A percentile compares a stretch with the other conserved stretches of the same genome.
Conservation (phyloP, 30 jellyfish, hydroid and myxozoan species). For the Turritopsis dohrnii region DNA sequence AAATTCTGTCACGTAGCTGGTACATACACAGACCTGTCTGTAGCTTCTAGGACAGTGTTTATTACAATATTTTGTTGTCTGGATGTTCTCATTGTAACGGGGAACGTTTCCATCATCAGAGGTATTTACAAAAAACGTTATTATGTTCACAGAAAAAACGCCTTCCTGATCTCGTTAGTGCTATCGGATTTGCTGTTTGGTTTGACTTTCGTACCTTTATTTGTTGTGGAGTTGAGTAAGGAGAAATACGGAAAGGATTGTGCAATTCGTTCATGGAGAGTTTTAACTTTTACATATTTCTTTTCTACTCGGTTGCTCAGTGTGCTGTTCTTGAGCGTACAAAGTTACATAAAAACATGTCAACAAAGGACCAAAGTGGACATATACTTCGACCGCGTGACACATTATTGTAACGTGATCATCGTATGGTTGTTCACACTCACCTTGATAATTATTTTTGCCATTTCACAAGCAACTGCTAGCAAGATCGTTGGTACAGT, state of each 20-base stretch:
- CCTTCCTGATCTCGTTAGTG: conserved; percentile 12
- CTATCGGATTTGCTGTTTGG: conserved; percentile 25
- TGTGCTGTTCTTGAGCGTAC: conserved; percentile 6
- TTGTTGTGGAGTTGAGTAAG: conserved; percentile 13
- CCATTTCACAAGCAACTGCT: background rate
- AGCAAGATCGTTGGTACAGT: background rate
- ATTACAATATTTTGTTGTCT: background rate
- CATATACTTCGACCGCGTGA: background rate
- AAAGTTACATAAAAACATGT: conserved; percentile 27
- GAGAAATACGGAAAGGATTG: background rate
- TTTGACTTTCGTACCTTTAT: conserved; percentile 23
- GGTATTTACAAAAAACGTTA: background rate
- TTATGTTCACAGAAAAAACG: background rate
- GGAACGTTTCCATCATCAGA: background rate
- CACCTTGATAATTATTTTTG: background rate
- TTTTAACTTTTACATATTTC: conserved; percentile 21
- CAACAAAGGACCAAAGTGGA: conserved; percentile 11
- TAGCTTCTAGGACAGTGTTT: background rate
- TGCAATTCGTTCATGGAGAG: conserved; percentile 38
- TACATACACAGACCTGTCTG: conserved; percentile 6
- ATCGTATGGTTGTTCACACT: conserved; percentile 14
- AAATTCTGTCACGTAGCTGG: conserved; percentile 18
- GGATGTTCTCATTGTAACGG: background rate
- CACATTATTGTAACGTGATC: background rate
- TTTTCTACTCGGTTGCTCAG: conserved; percentile 33